A percentile compares a stretch with the other conserved stretches of the same genome.
phyloP scores from a whole-genome alignment of 2,888 invertebrate genomes.

The Aleiodes alternator region DNA sequence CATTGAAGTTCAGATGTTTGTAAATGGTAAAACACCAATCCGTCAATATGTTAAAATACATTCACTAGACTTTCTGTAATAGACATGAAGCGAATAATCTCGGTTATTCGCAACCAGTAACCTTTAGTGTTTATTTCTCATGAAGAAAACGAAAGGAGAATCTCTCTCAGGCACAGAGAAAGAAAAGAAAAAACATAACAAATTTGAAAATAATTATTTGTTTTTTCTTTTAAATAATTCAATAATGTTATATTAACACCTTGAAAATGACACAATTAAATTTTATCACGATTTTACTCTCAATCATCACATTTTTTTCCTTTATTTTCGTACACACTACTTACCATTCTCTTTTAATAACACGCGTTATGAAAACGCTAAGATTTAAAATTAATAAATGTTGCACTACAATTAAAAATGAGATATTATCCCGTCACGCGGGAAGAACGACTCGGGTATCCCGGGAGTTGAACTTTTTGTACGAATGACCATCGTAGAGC shows the following conservation, averaged over 20 bases:
- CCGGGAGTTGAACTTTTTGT: constrained; percentile 67
- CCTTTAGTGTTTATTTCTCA: constrained; percentile 36
- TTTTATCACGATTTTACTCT: constrained; percentile 3
- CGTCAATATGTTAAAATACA: constrained; percentile 40
- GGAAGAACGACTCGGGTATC: constrained; percentile 60
- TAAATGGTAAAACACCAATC: constrained; percentile 36
- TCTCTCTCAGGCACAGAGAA: constrained; percentile 4
- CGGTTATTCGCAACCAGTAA: constrained; percentile 40
- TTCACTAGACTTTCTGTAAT: constrained; percentile 48
- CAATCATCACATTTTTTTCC: background rate
- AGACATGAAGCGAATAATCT: constrained; percentile 49
- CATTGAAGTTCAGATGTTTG: background rate
- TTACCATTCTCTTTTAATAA: constrained; percentile 31
- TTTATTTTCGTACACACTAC: background rate
- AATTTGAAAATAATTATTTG: background rate
- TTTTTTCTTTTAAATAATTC: background rate
- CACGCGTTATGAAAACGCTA: background rate
- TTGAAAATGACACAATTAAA: background rate
- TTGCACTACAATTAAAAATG: constrained; percentile 29
- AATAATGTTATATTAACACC: background rate
- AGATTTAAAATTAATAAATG: constrained; percentile 43
- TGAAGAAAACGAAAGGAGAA: constrained; percentile 35
- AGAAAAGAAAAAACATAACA: background rate
- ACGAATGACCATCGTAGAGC: constrained; percentile 65
- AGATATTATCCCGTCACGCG: constrained; percentile 60